These are phyloP conservation scores for Stenodera caucasica DNA, from an alignment of 2,888 invertebrate species.

Conservation along the genomic window DNA sequence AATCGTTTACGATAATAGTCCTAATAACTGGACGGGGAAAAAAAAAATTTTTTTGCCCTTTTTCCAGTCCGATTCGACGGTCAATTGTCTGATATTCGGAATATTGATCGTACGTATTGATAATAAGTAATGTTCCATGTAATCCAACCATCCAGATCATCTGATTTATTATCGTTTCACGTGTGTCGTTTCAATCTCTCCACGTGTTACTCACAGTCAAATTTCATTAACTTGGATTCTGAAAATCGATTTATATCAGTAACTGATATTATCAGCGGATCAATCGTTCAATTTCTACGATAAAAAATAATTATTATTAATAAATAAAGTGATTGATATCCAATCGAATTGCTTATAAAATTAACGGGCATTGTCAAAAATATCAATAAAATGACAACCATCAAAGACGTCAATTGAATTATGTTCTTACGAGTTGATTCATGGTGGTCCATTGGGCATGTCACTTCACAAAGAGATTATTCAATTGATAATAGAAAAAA, in stretches of 20 bases:
- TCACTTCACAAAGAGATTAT: background rate
- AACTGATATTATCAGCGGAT: background rate
- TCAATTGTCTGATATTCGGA: background rate
- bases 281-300: background rate
- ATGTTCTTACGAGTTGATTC: too few relatives aligned
- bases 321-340: too few relatives aligned
- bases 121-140: background rate
- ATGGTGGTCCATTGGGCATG: too few relatives aligned
- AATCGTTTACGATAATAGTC: background rate
- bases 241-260: background rate
- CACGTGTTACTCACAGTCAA: constrained; percentile 2
- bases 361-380: background rate
- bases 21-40: too few relatives aligned
- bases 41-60: too few relatives aligned
- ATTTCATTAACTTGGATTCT: background rate
- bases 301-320: too few relatives aligned
- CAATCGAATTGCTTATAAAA: too few relatives aligned
- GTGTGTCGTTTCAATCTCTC: background rate
- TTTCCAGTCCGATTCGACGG: too few relatives aligned
- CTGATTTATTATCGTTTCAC: background rate
- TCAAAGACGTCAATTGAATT: background rate
- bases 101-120: background rate
- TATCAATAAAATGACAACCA: background rate
- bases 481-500: background rate
- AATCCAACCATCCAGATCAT: background rate